Base-by-base conservation (phyloP, 2,113 vertebrate species). In the Asarcornis scutulata region DNA sequence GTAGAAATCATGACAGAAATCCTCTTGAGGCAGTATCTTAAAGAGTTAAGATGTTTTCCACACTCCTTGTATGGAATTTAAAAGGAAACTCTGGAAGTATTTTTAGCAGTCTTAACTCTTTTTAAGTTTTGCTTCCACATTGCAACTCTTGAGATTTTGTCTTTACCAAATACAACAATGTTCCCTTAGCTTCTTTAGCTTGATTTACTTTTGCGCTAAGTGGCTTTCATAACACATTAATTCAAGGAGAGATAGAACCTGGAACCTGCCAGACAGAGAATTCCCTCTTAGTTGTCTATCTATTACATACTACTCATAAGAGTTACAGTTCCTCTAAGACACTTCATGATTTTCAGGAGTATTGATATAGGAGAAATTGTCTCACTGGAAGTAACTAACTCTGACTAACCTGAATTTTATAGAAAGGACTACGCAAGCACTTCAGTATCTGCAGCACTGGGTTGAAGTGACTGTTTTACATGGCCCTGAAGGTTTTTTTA, bases 391-490 rank as follows among this genome's bases (percentile, higher is more conserved):
- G 34, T 3, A 56, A 31, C 11, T 17, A n/a, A 42, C 26, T 60
- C 46, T 5, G 6, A 17, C 38, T 32, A 22, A 60, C 13, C 52
- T 29, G 60, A 48, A 34, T 42, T 71, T 22, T 17, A 73, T 44
- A 79, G 40, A 32, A 44, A 63, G 60, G 36, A 68, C 6, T 52
- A 31, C 0, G 0, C 14, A 36, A 64, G 59, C 17, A 81, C 32
- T 81, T 36, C 2, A 3, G 4, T 12, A 72, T 16, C 31, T 31
- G 53, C 56, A 89, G 78, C 60, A 36, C 50, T 14, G 13, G 2
- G 4, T 79, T 83, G 26, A 67, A 75, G 0, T 0, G 17, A 68
- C 31, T 1, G 0, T 9, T 68, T 79, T 27, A 76, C 20, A 72
- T 3, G 11, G 13, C 9, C 72, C 60, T 59, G 2, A 27, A 31